phyloP scores from a whole-genome alignment of 2,888 invertebrate genomes.

The Tenodera sinensis region DNA sequence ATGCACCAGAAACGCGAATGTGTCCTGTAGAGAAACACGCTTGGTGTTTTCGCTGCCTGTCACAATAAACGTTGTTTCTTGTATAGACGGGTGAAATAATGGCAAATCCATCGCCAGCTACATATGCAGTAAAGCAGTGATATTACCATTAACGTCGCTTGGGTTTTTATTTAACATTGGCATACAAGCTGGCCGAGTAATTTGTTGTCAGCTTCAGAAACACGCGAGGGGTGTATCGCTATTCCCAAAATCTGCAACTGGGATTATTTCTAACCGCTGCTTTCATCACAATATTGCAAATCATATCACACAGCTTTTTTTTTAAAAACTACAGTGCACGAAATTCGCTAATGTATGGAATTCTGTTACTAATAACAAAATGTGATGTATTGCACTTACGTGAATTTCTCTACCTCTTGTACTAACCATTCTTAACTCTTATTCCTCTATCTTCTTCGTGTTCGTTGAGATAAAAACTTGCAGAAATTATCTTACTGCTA shows the following conservation, averaged over 20 bases:
- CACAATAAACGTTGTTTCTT: neutral
- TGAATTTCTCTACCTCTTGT: too few relatives aligned
- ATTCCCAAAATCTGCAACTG: neutral
- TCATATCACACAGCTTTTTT: too few relatives aligned
- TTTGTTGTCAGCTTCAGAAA: neutral
- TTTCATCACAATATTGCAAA: too few relatives aligned
- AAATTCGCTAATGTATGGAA: too few relatives aligned
- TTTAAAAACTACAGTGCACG: too few relatives aligned
- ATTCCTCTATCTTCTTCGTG: too few relatives aligned
- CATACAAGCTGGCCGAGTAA: neutral
- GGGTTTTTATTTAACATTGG: neutral
- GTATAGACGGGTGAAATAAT: neutral
- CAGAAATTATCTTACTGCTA: too few relatives aligned
- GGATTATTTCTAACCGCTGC: neutral
- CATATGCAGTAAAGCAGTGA: neutral
- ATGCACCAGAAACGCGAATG: neutral
- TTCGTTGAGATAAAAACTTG: too few relatives aligned
- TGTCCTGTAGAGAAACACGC: neutral
- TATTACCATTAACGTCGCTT: neutral
- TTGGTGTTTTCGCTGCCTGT: neutral
- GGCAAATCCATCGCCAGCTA: neutral
- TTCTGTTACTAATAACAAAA: too few relatives aligned
- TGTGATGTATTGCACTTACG: too few relatives aligned
- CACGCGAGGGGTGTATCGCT: neutral
- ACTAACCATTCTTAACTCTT: too few relatives aligned